Evolutionary conservation across 2,888 invertebrate genomes (phyloP), one percentile per base, ranked within the genome.

Genomic region (Dryadula phaetusa): DNA sequence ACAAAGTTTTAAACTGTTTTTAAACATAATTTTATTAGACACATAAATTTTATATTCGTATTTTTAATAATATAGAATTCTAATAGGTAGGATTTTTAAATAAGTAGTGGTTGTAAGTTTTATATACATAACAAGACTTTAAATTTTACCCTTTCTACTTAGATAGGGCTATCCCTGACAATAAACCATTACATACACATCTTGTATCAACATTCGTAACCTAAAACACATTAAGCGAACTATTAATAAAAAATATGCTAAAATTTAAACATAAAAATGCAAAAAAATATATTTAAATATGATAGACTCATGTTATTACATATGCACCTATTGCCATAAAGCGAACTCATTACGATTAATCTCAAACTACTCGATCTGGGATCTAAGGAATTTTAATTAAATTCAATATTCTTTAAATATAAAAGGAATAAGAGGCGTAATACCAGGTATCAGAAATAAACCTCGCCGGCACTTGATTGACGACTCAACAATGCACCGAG

Each of bases 321-420:
- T 6, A 46, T 47, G 42, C 46, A 58, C 14, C 63, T 37, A 46
- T 46, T 22, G 37, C 66, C 32, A 40, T 54, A 28, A 60, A 52
- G 46, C 49, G 34, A 47, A 58, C 67, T 67, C 62, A 67, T 70
- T 70, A 67, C 49, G 70, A 74, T 71, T 75, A 72, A 73, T 73
- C 70, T 72, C 70, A 70, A 67, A 74, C 72, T 67, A 69, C 72
- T 70, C 75, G 73, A 78, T 73, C 74, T 76, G 67, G 71, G 73
- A 77, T 76, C 76, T 77, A 76, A 80, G 79, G 80, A 83, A 85
- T 85, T 84, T 85, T 84, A 86, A 88, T 87, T 84, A 83, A 83
- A 81, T 80, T 80, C 83, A 83, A 86, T 84, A 84, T 82, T 76
- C 76, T 75, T 81, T 74, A 82, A 82, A 83, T 76, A 78, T 72